Percentiles rank a stretch among this genome's conserved stretches.
These are phyloP conservation scores for Nomada hirtipes DNA, from an alignment of 2,888 invertebrate species.

Conservation along the genomic window DNA sequence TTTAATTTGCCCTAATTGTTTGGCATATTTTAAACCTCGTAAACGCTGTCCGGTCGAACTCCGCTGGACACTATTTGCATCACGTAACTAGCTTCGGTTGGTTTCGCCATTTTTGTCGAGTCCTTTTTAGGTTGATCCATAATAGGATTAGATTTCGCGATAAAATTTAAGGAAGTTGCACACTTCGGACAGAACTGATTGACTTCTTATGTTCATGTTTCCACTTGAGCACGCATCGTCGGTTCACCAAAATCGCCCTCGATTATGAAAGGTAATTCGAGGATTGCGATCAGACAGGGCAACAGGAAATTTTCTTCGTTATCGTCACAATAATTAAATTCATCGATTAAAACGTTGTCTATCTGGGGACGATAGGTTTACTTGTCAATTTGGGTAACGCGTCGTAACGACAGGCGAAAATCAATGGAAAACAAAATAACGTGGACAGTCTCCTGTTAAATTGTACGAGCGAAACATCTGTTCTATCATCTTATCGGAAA, in stretches of 20 bases:
- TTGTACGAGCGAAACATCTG: neutral
- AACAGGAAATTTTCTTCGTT: constrained; percentile 20
- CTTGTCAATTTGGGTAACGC: constrained; percentile 49
- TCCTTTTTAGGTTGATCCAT: constrained; percentile 7
- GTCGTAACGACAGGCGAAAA: constrained; percentile 32
- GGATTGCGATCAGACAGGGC: neutral
- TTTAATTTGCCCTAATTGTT: neutral
- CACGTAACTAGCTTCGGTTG: constrained; percentile 56
- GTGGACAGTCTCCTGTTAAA: neutral
- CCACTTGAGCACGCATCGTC: neutral
- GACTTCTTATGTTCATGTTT: constrained; percentile 34
- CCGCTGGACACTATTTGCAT: constrained; percentile 71
- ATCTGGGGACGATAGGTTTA: constrained; percentile 17
- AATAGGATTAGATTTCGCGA: neutral
- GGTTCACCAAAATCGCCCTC: neutral
- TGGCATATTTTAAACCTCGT: constrained; percentile 65
- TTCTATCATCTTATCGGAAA: neutral
- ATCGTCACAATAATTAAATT: neutral
- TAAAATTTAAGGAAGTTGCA: constrained; percentile 3
- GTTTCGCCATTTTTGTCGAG: constrained; percentile 37
- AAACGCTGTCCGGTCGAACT: constrained; percentile 67
- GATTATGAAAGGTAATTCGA: neutral
- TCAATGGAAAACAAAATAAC: constrained; percentile 34
- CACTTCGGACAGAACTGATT: constrained; percentile 33
- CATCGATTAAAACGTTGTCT: neutral